A percentile compares a stretch with the other conserved stretches of the same genome.
These are phyloP conservation scores for Cynopterus brachyotis DNA, from an alignment of 2,113 vertebrate genomes.

Conservation along the genomic window DNA sequence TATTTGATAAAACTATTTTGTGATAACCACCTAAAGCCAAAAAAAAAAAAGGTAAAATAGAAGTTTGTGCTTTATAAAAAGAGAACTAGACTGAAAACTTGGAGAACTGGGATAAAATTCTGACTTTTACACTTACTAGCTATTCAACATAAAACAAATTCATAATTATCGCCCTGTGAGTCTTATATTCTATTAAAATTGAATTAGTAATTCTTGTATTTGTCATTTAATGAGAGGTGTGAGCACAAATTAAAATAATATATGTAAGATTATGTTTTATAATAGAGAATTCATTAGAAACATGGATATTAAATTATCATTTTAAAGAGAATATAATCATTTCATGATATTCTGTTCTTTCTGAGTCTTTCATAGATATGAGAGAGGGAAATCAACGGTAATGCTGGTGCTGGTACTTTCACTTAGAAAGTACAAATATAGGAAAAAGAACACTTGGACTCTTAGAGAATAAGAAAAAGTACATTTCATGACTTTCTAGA, in stretches of 20 bases:
- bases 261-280: neutral
- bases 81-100: neutral
- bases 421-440: neutral
- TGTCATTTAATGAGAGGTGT: conserved; percentile 1
- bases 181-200: conserved; percentile 8
- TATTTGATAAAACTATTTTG: neutral
- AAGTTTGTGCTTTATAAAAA: neutral
- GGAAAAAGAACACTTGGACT: neutral
- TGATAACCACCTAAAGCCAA: neutral
- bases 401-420: neutral
- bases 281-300: conserved; percentile 41
- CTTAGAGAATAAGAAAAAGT: neutral
- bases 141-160: neutral
- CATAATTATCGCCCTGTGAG: neutral
- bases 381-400: neutral
- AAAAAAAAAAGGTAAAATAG: neutral
- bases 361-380: neutral
- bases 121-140: neutral
- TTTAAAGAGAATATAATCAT: conserved; percentile 39
- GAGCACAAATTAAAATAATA: conserved; percentile 29
- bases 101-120: neutral
- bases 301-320: conserved; percentile 49
- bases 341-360: conserved; percentile 8
- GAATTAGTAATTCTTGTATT: neutral
- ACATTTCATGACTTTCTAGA: neutral